Base-by-base conservation (phyloP, 2,888 invertebrate genomes). In the Balanococcus diminutus region DNA sequence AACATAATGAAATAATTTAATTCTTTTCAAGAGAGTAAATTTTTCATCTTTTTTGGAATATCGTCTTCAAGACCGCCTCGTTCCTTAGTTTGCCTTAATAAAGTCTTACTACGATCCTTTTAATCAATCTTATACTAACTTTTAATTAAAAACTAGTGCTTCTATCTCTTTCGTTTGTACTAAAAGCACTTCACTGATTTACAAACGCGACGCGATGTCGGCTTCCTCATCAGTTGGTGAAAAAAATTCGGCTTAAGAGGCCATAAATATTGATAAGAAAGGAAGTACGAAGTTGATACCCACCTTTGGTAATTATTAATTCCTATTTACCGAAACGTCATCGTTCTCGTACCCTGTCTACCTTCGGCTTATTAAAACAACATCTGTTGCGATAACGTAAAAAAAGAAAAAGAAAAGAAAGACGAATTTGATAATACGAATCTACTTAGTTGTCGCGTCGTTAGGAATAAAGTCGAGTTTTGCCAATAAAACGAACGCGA, bases 251-350 rank as follows among this genome's bases (percentile, higher is more conserved):
- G 25, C 61, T 61, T 25, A 25, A 9, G 25, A 61, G 22, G 61
- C 61, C 61, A 61, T 61, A 61, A 61, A 61, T 25, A 61, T 61
- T 61, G 61, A 61, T 61, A 61, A 61, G 61, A 61, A 8, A 61
- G 61, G 61, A 61, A 61, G 61, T 25, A 61, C 61, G 22, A 19
- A 19, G 25, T 25, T 8, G 25, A 3, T 25, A 25, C 61, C 4
- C 25, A 8, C 25, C 6, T 16, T n/a, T 4, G 46, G 46, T 61
- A 61, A 61, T 61, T 61, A 46, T 14, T n/a, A 46, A 46, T 46
- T n/a, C 46, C 46, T n/a, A 46, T 46, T 0, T 5, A n/a, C 2
- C 61, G 25, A 61, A 61, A 11, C 25, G 1, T 5, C n/a, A n/a
- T 0, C 46, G n/a, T 3, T n/a, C 46, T 11, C 14, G 16, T 5